Base-by-base conservation (phyloP, 1,140 invertebrate species). In the Pseudomyrmex gracilis region DNA sequence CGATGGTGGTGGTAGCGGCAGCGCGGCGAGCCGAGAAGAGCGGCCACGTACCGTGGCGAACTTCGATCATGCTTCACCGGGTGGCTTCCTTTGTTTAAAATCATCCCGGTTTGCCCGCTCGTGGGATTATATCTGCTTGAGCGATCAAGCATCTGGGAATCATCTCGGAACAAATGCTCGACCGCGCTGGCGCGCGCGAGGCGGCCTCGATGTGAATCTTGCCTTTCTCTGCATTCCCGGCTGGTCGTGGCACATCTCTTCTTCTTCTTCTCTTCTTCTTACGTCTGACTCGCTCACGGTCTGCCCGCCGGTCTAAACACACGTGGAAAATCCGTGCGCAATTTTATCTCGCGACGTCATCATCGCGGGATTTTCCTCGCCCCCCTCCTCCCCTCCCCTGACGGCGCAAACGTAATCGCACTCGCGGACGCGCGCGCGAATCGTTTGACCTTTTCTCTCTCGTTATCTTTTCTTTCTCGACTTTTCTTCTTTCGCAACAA, bases 71-170 rank as follows among this genome's bases (percentile, higher is more conserved):
- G 92, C 89, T 91, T 90, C 88, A 91, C 90, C 89, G 91, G 91
- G 87, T 92, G 78, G 85, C 89, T 90, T 89, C 90, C 91, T 93
- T 93, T 93, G 92, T 93, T 93, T 92, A 92, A 91, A 90, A 90
- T 91, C 88, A 91, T 89, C 85, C 89, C 87, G 91, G 34, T 86
- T 89, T 88, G 88, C 91, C 63, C 55, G 82, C 77, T 90, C 87
- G 90, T 91, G 90, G 89, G 90, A 90, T 90, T 90, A 89, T 90
- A 90, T 90, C 89, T 90, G 89, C 86, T 90, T 87, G 89, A 91
- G 84, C 89, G 89, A 90, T 90, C 90, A 90, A 87, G 89, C 87
- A 90, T 90, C 90, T 88, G 86, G 85, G 89, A 89, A 90, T 90
- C 89, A 90, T 90, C 89, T 90, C 82, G 86, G 84, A 88, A 89